phyloP scores from a whole-genome alignment of 1,140 invertebrate species.

The Chironomus striatipennis region DNA sequence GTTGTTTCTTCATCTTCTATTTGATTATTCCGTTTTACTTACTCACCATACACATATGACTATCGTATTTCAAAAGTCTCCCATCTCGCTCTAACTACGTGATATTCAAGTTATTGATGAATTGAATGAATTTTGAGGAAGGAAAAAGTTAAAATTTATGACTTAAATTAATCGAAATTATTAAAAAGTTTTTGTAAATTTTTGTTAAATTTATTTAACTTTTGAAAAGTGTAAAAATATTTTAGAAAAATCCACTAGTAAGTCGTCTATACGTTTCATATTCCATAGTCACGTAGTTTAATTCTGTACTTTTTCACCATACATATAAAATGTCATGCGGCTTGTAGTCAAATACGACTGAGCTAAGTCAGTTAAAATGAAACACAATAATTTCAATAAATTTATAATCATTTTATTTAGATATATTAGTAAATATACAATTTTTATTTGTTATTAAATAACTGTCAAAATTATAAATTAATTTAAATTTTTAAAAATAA shows the following conservation, averaged over 20 bases:
- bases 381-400: not conserved
- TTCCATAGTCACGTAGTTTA: too few species aligned
- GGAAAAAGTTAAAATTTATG: not conserved
- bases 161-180: not conserved
- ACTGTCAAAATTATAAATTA: not conserved
- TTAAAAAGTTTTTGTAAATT: not conserved
- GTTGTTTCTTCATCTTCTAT: not conserved
- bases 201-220: not conserved
- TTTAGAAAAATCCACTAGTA: not conserved
- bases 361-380: too few species aligned
- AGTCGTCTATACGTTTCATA: too few species aligned
- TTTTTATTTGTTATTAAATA: conserved; percentile 10
- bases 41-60: not conserved
- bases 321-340: too few species aligned
- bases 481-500: not conserved
- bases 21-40: not conserved
- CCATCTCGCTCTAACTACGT: not conserved
- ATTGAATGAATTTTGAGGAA: not conserved
- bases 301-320: too few species aligned
- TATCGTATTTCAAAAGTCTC: not conserved
- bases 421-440: conserved; percentile 3
- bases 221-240: not conserved
- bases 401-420: not conserved
- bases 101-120: not conserved
- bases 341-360: too few species aligned